Percentiles rank a stretch among this genome's conserved stretches.
Conservation (phyloP, 2,113 vertebrate genomes). For the Pampusana beccarii region DNA sequence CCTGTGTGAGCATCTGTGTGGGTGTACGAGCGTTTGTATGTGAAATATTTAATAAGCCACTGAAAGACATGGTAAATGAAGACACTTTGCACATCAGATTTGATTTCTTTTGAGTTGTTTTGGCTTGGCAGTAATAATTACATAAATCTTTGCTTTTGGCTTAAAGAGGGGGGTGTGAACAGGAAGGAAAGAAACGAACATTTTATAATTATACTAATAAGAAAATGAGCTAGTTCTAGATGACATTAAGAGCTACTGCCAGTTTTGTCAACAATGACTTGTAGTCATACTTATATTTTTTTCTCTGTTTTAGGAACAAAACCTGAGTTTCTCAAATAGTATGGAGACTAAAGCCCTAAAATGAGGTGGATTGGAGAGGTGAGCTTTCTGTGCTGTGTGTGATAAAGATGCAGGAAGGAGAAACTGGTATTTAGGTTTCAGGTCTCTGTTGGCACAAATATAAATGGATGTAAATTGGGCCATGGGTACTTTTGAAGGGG, state of each 20-base stretch:
- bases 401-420: background rate
- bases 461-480: background rate
- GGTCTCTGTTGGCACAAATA: background rate
- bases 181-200: background rate
- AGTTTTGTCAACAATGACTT: background rate
- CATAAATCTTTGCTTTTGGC: background rate
- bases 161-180: background rate
- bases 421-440: background rate
- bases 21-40: background rate
- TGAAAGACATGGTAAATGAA: background rate
- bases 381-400: background rate
- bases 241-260: background rate
- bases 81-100: background rate
- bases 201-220: conserved; percentile 3
- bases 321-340: background rate
- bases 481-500: background rate
- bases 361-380: background rate
- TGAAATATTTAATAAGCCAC: background rate
- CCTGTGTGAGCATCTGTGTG: background rate
- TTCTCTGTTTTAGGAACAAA: background rate
- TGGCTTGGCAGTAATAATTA: background rate
- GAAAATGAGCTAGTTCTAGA: background rate
- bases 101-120: background rate
- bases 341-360: background rate
- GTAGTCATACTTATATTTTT: background rate